Conservation (phyloP, 2,113 vertebrate species). For the Sciurus niger region DNA sequence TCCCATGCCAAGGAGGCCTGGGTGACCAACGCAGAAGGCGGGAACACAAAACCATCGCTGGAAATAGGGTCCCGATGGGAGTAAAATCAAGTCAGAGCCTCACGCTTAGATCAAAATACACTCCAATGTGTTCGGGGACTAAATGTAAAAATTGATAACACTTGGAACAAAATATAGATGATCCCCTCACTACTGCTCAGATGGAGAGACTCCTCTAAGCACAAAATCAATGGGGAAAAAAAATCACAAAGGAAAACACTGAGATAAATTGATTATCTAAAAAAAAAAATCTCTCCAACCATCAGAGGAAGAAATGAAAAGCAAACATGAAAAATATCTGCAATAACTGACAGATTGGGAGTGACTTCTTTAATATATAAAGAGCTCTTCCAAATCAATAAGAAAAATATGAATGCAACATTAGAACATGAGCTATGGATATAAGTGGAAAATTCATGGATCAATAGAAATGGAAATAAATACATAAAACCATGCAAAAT, state of each 20-base stretch:
- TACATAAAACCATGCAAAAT: constrained; percentile 20
- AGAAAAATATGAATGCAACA: constrained; percentile 13
- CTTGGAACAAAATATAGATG: background rate
- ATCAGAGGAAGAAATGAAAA: constrained; percentile 36
- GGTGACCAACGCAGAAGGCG: no score
- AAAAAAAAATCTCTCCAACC: constrained; percentile 2
- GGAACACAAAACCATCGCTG: background rate
- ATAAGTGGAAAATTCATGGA: background rate
- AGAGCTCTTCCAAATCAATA: constrained; percentile 56
- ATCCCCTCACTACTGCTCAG: background rate
- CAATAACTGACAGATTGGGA: background rate
- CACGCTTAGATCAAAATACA: constrained; percentile 6
- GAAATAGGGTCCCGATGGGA: background rate
- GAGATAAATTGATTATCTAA: background rate
- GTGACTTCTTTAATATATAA: background rate
- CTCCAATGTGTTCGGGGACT: constrained; percentile 1
- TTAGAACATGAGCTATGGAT: background rate
- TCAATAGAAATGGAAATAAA: constrained; percentile 3
- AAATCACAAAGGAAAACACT: constrained; percentile 9
- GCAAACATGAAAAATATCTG: background rate
- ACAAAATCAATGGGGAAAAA: background rate
- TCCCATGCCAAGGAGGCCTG: background rate
- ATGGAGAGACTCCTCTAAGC: background rate
- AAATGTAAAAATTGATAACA: constrained; percentile 28
- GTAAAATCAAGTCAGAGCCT: background rate